Conservation (phyloP, 2,888 invertebrate species). For the Hydriomena furcata region DNA sequence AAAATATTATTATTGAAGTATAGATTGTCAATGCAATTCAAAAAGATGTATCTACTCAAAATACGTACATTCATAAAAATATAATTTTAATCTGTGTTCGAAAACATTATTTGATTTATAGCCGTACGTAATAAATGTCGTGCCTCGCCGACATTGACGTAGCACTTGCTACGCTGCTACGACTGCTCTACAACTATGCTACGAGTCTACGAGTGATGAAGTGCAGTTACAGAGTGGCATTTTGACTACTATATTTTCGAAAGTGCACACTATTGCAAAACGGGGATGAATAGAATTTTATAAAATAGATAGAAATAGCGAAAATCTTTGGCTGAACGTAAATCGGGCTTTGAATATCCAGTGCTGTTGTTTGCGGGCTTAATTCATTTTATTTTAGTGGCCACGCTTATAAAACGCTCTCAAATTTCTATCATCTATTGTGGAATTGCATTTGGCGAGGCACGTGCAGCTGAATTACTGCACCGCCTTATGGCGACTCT, state of each 20-base stretch:
- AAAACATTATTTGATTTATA: conserved; percentile 19
- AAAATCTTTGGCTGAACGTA: too few relatives aligned
- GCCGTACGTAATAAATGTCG: conserved; percentile 15
- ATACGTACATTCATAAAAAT: too few relatives aligned
- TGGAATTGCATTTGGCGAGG: conserved; percentile 45
- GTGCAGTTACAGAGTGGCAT: too few relatives aligned
- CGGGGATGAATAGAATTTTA: too few relatives aligned
- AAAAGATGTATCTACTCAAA: too few relatives aligned
- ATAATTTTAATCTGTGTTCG: conserved; percentile 10
- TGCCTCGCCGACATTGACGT: conserved; percentile 23
- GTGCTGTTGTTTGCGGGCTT: not conserved
- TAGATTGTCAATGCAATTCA: too few relatives aligned
- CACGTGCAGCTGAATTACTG: conserved; percentile 53
- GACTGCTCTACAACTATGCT: not conserved
- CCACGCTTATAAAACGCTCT: conserved; percentile 2
- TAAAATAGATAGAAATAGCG: too few relatives aligned
- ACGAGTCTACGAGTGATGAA: not conserved
- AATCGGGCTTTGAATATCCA: too few relatives aligned
- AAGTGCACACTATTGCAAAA: too few relatives aligned
- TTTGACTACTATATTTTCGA: too few relatives aligned
- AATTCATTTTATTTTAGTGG: not conserved
- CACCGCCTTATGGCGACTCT: conserved; percentile 42
- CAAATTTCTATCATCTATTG: conserved; percentile 32
- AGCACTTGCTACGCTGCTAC: conserved; percentile 24
- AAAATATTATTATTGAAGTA: too few relatives aligned